Conservation (phyloP, 2,113 vertebrate genomes). For the Heliornis fulica region DNA sequence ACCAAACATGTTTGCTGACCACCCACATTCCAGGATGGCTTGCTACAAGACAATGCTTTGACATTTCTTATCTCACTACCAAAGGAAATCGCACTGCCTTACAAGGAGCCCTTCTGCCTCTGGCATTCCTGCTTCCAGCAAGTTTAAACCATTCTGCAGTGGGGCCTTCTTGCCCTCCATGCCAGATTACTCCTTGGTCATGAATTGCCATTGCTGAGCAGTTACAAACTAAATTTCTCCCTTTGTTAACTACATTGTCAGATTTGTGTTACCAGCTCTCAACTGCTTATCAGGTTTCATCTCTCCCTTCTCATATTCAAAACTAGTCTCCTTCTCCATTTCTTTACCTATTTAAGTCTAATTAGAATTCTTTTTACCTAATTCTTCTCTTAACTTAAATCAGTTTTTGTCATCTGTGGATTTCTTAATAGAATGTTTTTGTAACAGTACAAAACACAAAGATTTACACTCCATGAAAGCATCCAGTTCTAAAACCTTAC, state of each 20-base stretch:
- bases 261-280: not conserved
- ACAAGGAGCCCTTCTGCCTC: not conserved
- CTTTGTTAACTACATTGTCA: not conserved
- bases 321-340: not conserved
- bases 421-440: not conserved
- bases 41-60: not conserved
- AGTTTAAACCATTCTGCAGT: not conserved
- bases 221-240: not conserved
- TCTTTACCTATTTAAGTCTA: not conserved
- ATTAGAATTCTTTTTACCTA: not conserved
- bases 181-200: not conserved
- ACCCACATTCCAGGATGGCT: not conserved
- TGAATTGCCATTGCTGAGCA: not conserved
- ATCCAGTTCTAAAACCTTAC: not conserved
- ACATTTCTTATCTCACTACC: not conserved
- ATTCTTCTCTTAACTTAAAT: not conserved
- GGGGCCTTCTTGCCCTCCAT: not conserved
- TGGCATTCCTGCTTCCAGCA: not conserved
- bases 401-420: not conserved
- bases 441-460: not conserved
- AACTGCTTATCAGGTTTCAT: not conserved
- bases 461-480: not conserved
- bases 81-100: not conserved
- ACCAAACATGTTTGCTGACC: not conserved
- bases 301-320: not conserved